Percentiles rank a stretch among this genome's conserved stretches.
These are phyloP conservation scores for Trematomus bernacchii DNA, from an alignment of 2,797 vertebrate species.

Conservation along the genomic window DNA sequence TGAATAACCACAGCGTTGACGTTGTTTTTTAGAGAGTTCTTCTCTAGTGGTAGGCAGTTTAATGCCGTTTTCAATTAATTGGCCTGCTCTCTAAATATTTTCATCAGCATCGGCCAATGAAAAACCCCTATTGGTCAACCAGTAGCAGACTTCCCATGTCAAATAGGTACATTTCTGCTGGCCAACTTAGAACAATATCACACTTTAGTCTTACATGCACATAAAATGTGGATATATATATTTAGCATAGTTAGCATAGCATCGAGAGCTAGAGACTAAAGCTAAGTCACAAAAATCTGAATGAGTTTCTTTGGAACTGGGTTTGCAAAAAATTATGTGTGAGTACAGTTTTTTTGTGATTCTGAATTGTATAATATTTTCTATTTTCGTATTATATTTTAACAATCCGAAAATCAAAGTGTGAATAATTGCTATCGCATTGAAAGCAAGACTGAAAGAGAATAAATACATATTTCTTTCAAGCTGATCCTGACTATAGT, in stretches of 20 bases:
- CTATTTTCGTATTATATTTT: not conserved
- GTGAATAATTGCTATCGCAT: not conserved
- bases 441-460: not conserved
- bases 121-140: too few relatives aligned
- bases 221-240: constrained; percentile 40
- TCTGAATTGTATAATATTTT: not conserved
- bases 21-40: not conserved
- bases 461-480: constrained; percentile 6
- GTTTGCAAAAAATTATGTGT: constrained; percentile 30
- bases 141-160: constrained; percentile 32
- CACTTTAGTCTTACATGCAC: constrained; percentile 56
- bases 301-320: constrained; percentile 33
- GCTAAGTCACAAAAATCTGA: constrained; percentile 35
- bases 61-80: too few relatives aligned
- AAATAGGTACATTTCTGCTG: constrained; percentile 22
- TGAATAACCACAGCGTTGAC: constrained; percentile 40
- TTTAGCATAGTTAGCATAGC: constrained; percentile 38
- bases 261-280: constrained; percentile 45
- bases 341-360: constrained; percentile 1
- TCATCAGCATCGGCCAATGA: too few relatives aligned
- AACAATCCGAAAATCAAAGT: not conserved
- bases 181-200: constrained; percentile 30
- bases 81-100: too few relatives aligned
- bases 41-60: too few relatives aligned
- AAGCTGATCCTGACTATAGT: constrained; percentile 20